Base-by-base conservation (phyloP, 2,888 invertebrate genomes). In the Pammene fasciana region DNA sequence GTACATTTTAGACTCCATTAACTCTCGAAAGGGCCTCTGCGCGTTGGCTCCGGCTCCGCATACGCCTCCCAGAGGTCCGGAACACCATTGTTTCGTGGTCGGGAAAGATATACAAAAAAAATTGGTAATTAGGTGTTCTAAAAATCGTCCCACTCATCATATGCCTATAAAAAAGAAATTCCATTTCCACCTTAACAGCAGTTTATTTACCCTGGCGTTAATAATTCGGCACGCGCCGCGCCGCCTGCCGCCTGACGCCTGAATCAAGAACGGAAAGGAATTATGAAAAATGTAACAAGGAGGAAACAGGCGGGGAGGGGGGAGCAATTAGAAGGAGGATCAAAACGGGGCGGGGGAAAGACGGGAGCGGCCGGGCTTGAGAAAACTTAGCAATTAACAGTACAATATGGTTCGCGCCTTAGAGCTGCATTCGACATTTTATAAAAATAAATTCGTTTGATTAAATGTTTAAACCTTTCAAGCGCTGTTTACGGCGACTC, bases 201-300 rank as follows among this genome's bases (percentile, higher is more conserved):
- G 60, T 67, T 64, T 68, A 68, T 68, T 68, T 64, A 48, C 57
- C 52, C 50, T 43, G 52, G 50, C 50, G 57, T 68, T 57, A 57
- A 59, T 68, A 68, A 64, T 65, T 34, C 26, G 50, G 48, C 68
- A 43, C 52, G 50, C 26, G 61, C 60, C 41, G 11, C 48, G 38
- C 38, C 38, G 38, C 4, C 36, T n/a, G 38, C 38, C 38, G 38
- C 26, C 26, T 26, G 26, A 41, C 16, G 45, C 45, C 13, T 14
- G 66, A 59, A 43, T 60, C 50, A 45, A 43, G 52, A 45, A 48
- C 43, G 43, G 60, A 48, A 62, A 62, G 43, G 26, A 68, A 62
- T 62, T 68, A 62, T 64, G 62, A 68, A 62, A 67, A 64, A 62
- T 50, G 62, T 62, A 56, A 56, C 56, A 55, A 68, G 61, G 48